A percentile compares a stretch with the other conserved stretches of the same genome.
Conservation (phyloP, 2,797 vertebrate species). For the Ctenopoma multispine region DNA sequence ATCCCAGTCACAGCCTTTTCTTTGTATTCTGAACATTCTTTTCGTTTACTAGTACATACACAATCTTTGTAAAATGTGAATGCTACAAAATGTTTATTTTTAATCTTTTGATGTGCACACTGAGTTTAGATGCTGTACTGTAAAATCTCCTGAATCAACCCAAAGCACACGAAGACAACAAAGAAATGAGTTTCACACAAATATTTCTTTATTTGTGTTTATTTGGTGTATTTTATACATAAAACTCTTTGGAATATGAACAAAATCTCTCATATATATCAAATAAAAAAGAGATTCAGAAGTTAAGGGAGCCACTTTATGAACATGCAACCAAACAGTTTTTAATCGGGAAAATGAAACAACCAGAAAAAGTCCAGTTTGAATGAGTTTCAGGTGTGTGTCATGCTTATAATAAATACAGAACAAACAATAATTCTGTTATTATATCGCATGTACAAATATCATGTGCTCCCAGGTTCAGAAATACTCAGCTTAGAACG, state of each 20-base stretch:
- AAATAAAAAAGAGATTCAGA: slow-evolving; percentile 49
- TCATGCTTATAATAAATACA: slow-evolving; percentile 54
- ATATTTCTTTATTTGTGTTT: slow-evolving; percentile 72
- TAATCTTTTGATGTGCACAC: background rate
- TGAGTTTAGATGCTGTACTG: background rate
- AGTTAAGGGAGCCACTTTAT: slow-evolving; percentile 71
- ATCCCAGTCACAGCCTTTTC: background rate
- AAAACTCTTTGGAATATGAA: slow-evolving; percentile 81
- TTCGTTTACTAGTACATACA: background rate
- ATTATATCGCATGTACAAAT: slow-evolving; percentile 50
- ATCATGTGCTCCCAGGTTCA: slow-evolving; percentile 47
- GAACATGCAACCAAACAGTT: slow-evolving; percentile 77
- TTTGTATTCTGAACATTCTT: background rate
- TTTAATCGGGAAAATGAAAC: slow-evolving; percentile 38
- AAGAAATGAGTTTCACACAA: slow-evolving; percentile 28
- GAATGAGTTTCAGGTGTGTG: slow-evolving; percentile 40
- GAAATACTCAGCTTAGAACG: slow-evolving; percentile 28
- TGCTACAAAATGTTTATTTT: background rate
- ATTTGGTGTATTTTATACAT: slow-evolving; percentile 79
- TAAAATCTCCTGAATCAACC: background rate
- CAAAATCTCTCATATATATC: slow-evolving; percentile 66
- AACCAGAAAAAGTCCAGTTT: slow-evolving; percentile 35
- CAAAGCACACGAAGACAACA: slow-evolving; percentile 21
- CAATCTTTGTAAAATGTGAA: background rate
- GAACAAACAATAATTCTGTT: too few relatives aligned